Conservation (phyloP, 2,888 invertebrate species). For the Cephus runcator region DNA sequence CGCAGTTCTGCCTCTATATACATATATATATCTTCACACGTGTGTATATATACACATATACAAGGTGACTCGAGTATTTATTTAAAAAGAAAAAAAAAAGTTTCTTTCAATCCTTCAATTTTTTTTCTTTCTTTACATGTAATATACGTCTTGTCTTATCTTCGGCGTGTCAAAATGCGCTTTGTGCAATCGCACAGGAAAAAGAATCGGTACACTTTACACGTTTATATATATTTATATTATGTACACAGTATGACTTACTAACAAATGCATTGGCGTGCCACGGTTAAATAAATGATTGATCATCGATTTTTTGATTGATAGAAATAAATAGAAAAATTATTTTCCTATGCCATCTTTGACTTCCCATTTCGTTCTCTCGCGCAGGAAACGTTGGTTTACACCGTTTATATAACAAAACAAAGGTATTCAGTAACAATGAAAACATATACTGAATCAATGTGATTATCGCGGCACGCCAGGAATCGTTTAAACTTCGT, state of each 20-base stretch:
- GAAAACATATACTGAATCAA: not conserved
- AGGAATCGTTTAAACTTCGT: not conserved
- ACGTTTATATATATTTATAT: constrained; percentile 1
- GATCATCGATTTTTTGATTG: not conserved
- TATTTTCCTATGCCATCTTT: not conserved
- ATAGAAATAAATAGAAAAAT: not conserved
- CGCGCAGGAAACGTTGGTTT: not conserved
- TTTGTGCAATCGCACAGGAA: not conserved
- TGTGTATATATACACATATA: constrained; percentile 2
- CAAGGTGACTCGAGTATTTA: not conserved
- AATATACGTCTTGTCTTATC: not conserved
- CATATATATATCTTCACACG: not conserved
- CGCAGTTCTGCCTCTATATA: not conserved
- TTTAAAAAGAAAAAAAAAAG: not conserved
- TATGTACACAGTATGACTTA: not conserved
- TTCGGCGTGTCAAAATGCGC: constrained; percentile 1
- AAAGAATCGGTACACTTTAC: not conserved
- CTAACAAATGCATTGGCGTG: not conserved
- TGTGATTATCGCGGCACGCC: not conserved
- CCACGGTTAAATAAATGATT: not conserved
- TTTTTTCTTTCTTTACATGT: not conserved
- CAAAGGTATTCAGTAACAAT: not conserved
- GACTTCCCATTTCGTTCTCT: not conserved
- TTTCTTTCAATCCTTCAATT: not conserved
- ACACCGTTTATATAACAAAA: not conserved